These are phyloP conservation scores for Habroteleia sp. DNA, from an alignment of 2,888 invertebrate species.

Conservation along the genomic window DNA sequence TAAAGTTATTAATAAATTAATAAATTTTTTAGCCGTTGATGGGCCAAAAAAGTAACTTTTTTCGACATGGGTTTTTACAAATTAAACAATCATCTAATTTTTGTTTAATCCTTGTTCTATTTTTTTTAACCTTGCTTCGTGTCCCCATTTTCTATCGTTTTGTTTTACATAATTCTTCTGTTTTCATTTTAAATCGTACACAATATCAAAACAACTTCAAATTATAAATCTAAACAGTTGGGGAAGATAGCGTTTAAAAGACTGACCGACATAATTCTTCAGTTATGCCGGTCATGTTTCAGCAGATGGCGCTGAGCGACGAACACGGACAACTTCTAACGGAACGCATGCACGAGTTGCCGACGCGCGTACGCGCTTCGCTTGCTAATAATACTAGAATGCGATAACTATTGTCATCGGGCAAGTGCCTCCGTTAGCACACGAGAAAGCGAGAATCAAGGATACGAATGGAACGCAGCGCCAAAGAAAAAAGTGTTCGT, in stretches of 20 bases:
- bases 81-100: no score
- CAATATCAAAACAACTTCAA: no score
- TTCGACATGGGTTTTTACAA: no score
- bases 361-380: slow-evolving; percentile 52
- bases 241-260: slow-evolving; percentile 8
- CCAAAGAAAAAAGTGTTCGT: slow-evolving; percentile 13
- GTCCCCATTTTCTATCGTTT: no score
- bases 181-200: no score
- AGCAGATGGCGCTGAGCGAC: slow-evolving; percentile 50
- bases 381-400: slow-evolving; percentile 52
- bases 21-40: no score
- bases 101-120: no score
- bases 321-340: slow-evolving; percentile 55
- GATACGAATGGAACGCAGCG: slow-evolving; percentile 35
- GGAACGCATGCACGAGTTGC: slow-evolving; percentile 55
- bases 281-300: slow-evolving; percentile 49
- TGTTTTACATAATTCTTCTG: no score
- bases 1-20: no score
- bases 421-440: slow-evolving; percentile 25
- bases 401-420: slow-evolving; percentile 61
- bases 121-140: no score
- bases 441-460: slow-evolving; percentile 24
- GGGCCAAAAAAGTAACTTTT: no score
- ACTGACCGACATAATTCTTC: slow-evolving; percentile 41
- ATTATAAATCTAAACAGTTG: no score